Conservation (phyloP, 1,140 invertebrate species). For the Drosophila ohnishii region DNA sequence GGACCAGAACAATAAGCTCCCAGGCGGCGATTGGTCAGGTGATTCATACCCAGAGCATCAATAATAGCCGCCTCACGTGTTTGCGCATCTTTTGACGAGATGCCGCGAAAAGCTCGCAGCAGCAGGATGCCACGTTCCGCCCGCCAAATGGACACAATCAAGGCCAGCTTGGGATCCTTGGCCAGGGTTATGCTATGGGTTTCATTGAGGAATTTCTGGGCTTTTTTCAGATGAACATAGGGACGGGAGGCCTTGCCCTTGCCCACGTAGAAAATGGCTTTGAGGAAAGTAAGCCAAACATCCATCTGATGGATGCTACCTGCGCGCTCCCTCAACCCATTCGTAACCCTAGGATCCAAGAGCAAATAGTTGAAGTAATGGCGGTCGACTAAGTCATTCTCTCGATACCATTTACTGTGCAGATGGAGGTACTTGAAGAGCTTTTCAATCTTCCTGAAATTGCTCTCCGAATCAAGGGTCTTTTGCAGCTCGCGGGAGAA, state of each 20-base stretch:
- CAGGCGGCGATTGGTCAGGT: slow-evolving; percentile 91
- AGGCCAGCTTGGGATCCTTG: slow-evolving; percentile 87
- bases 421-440: slow-evolving; percentile 20
- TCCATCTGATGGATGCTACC: slow-evolving; percentile 83
- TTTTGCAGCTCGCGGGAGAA: slow-evolving; percentile 56
- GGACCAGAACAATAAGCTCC: slow-evolving; percentile 92
- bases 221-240: slow-evolving; percentile 94
- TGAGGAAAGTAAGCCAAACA: slow-evolving; percentile 87
- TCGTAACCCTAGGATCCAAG: slow-evolving; percentile 92
- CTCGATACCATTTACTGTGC: slow-evolving; percentile 39
- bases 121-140: slow-evolving; percentile 92
- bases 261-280: slow-evolving; percentile 91
- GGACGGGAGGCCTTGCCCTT: slow-evolving; percentile 92
- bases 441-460: slow-evolving; percentile 30
- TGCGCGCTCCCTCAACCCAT: slow-evolving; percentile 86
- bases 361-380: slow-evolving; percentile 96
- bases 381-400: slow-evolving; percentile 86
- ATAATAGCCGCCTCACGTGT: slow-evolving; percentile 97
- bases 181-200: slow-evolving; percentile 28
- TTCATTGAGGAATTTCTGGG: slow-evolving; percentile 84
- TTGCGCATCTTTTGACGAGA: slow-evolving; percentile 94
- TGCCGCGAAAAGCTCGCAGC: slow-evolving; percentile 94
- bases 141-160: slow-evolving; percentile 95
- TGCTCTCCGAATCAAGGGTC: slow-evolving; percentile 49
- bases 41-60: slow-evolving; percentile 90